These are phyloP conservation scores for Parthenolecanium corni DNA, from an alignment of 2,888 invertebrate genomes.

Conservation along the genomic window DNA sequence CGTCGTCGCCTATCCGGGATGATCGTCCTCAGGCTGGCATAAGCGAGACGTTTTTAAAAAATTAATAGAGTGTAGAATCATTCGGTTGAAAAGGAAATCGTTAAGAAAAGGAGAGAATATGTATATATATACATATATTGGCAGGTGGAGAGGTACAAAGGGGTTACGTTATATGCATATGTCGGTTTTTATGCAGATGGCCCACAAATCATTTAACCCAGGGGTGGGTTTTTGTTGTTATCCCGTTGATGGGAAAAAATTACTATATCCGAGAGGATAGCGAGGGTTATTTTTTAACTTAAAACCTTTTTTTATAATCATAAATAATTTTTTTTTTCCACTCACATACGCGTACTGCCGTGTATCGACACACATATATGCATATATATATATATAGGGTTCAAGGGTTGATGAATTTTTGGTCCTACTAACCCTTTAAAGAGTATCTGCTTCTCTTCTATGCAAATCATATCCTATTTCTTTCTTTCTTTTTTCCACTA, in stretches of 20 bases:
- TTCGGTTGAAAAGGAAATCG: slow-evolving; percentile 27
- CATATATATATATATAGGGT: slow-evolving; percentile 23
- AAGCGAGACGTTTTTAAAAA: too few relatives aligned
- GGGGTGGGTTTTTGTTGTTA: slow-evolving; percentile 28
- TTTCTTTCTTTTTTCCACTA: not conserved
- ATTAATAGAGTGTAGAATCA: slow-evolving; percentile 27
- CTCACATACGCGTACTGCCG: not conserved
- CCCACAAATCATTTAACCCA: slow-evolving; percentile 29
- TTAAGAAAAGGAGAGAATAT: slow-evolving; percentile 28
- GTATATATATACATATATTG: too few relatives aligned
- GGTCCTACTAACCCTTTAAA: slow-evolving; percentile 18
- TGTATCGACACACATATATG: not conserved
- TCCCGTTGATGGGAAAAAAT: slow-evolving; percentile 29
- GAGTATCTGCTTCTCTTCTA: slow-evolving; percentile 21
- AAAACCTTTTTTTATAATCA: slow-evolving; percentile 29
- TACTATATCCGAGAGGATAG: slow-evolving; percentile 13
- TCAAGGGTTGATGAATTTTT: slow-evolving; percentile 27
- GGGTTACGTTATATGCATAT: slow-evolving; percentile 28
- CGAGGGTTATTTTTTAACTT: slow-evolving; percentile 28
- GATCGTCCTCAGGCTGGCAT: too few relatives aligned
- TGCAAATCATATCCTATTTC: slow-evolving; percentile 29
- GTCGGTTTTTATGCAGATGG: slow-evolving; percentile 29
- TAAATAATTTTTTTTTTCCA: slow-evolving; percentile 27
- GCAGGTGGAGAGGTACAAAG: slow-evolving; percentile 28
- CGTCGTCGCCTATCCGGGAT: not conserved